These are phyloP conservation scores for Pterois miles DNA, from an alignment of 2,797 vertebrate species.

Conservation along the genomic window DNA sequence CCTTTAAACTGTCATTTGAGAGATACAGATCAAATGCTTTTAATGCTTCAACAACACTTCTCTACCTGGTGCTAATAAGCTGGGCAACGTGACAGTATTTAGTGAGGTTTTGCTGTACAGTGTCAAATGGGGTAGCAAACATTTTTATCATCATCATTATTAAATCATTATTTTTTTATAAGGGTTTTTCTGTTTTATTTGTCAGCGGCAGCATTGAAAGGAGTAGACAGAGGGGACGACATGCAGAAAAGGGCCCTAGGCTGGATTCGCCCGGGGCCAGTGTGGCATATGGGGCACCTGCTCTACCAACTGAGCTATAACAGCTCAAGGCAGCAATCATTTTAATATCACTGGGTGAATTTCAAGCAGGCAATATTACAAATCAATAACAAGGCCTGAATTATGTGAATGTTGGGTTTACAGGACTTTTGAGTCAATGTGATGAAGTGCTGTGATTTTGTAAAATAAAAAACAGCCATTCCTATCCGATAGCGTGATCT, in stretches of 20 bases:
- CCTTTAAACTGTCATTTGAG: background rate
- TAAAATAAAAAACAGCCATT: background rate
- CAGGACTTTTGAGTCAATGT: background rate
- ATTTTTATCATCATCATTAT: too few species aligned
- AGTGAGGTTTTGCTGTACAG: background rate
- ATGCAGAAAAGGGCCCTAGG: too few species aligned
- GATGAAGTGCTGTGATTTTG: background rate
- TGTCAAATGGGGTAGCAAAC: background rate
- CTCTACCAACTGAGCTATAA: too few species aligned
- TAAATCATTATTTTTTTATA: too few species aligned
- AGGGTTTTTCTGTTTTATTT: too few species aligned
- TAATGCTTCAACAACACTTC: background rate
- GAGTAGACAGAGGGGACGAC: too few species aligned
- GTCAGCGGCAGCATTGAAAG: too few species aligned
- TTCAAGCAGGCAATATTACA: background rate
- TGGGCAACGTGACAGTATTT: background rate
- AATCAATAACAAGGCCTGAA: background rate
- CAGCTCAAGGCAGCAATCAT: background rate
- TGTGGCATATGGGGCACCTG: too few species aligned
- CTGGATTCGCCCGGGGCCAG: too few species aligned
- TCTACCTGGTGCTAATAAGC: background rate
- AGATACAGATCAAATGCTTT: background rate
- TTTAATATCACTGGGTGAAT: background rate
- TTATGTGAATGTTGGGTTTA: background rate
- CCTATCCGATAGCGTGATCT: background rate